Evolutionary conservation across 2,888 invertebrate genomes (phyloP).

Genomic region (Oasisia sp.): DNA sequence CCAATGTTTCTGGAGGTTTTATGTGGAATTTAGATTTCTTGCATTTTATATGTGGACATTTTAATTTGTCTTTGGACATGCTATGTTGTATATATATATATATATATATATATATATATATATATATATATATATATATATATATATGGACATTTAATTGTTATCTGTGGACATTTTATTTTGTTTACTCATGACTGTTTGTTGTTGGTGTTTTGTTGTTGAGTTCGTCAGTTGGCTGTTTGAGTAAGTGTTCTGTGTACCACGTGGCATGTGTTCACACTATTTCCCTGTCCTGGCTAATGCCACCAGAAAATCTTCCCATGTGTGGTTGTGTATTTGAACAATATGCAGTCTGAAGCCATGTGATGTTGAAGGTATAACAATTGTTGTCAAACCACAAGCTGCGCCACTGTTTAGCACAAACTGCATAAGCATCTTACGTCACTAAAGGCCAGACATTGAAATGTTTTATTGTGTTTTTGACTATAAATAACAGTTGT

Average conservation of each 20-base stretch:
- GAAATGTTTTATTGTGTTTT: not conserved
- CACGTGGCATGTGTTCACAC: not conserved
- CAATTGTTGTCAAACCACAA: not conserved
- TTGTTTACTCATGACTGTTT: not conserved
- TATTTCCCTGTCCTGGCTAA: not conserved
- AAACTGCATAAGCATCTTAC: not conserved
- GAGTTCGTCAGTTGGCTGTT: too few relatives aligned
- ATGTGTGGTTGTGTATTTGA: not conserved
- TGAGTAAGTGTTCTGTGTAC: not conserved
- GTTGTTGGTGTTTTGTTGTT: not conserved
- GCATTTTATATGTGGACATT: not conserved
- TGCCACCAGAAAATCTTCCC: not conserved
- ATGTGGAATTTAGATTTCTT: not conserved
- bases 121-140: not conserved
- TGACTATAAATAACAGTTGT: not conserved
- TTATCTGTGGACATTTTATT: not conserved
- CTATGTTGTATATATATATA: not conserved
- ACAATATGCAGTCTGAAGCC: not conserved
- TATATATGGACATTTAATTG: not conserved
- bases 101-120: not conserved
- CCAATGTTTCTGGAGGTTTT: not conserved
- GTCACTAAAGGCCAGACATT: conserved; percentile 4
- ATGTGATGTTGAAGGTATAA: not conserved
- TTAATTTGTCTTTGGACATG: not conserved
- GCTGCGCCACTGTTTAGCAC: not conserved